Percentiles rank a stretch among this genome's conserved stretches.
phyloP scores from a whole-genome alignment of 2,888 invertebrate species.

The Hypomecis atomaria region DNA sequence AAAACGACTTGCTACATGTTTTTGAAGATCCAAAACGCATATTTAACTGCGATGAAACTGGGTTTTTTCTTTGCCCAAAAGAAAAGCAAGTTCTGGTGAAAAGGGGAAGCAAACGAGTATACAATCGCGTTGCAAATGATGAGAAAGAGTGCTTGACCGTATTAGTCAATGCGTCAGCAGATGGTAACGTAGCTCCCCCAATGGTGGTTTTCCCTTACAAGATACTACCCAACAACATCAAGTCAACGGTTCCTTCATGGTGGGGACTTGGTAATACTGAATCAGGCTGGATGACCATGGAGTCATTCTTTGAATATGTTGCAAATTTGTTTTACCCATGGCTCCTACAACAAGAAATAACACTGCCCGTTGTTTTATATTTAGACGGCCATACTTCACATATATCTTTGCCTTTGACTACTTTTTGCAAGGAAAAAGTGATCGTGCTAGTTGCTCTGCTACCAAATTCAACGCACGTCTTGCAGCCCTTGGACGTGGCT shows the following conservation, averaged over 20 bases:
- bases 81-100: slow-evolving; percentile 27
- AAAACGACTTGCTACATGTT: slow-evolving; percentile 36
- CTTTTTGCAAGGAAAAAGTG: slow-evolving; percentile 41
- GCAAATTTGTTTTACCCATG: slow-evolving; percentile 42
- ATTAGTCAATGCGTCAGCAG: slow-evolving; percentile 30
- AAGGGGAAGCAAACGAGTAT: slow-evolving; percentile 27
- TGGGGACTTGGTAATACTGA: slow-evolving; percentile 19
- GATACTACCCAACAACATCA: slow-evolving; percentile 19
- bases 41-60: slow-evolving; percentile 38
- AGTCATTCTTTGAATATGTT: slow-evolving; percentile 35
- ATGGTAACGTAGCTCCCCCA: slow-evolving; percentile 33
- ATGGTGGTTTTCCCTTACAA: slow-evolving; percentile 37
- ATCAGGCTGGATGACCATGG: slow-evolving; percentile 37
- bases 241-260: slow-evolving; percentile 20
- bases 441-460: slow-evolving; percentile 21
- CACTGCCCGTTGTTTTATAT: slow-evolving; percentile 42
- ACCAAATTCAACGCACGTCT: slow-evolving; percentile 9
- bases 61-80: slow-evolving; percentile 26
- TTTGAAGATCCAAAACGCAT: slow-evolving; percentile 31
- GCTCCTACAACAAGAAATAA: slow-evolving; percentile 33
- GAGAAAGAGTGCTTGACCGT: slow-evolving; percentile 31
- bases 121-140: slow-evolving; percentile 19
- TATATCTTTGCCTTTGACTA: slow-evolving; percentile 40
- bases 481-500: slow-evolving; percentile 41
- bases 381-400: slow-evolving; percentile 38